Evolutionary conservation across 2,113 vertebrate genomes (phyloP).

Genomic region (Catharus minimus): DNA sequence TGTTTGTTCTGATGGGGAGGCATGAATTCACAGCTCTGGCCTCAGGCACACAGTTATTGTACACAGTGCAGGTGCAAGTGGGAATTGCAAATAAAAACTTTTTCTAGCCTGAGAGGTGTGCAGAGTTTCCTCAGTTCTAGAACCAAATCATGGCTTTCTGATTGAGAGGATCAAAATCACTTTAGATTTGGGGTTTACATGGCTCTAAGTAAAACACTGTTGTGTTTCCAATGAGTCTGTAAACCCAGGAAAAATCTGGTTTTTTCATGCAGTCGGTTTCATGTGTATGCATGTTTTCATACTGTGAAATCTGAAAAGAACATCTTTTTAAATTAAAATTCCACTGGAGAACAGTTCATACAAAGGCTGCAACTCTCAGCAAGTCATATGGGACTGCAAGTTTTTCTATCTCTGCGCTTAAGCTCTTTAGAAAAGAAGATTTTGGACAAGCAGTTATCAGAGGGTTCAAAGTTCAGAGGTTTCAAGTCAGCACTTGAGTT

Average conservation of each 20-base stretch:
- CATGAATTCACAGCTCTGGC: not conserved
- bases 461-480: not conserved
- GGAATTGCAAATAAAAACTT: not conserved
- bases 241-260: not conserved
- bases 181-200: not conserved
- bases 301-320: not conserved
- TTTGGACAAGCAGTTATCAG: not conserved
- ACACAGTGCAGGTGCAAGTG: not conserved
- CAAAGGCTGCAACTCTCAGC: not conserved
- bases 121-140: not conserved
- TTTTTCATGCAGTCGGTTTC: not conserved
- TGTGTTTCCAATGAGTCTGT: not conserved
- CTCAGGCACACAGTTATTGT: rapidly evolving
- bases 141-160: not conserved
- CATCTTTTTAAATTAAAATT: not conserved
- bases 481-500: not conserved
- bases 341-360: not conserved
- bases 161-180: not conserved
- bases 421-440: not conserved
- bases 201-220: not conserved
- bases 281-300: not conserved
- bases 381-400: not conserved
- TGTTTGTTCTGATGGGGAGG: not conserved
- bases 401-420: not conserved
- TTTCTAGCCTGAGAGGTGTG: not conserved